A percentile compares a stretch with the other conserved stretches of the same genome.
phyloP scores from a whole-genome alignment of 1,140 invertebrate genomes.

The Dryas iulia region DNA sequence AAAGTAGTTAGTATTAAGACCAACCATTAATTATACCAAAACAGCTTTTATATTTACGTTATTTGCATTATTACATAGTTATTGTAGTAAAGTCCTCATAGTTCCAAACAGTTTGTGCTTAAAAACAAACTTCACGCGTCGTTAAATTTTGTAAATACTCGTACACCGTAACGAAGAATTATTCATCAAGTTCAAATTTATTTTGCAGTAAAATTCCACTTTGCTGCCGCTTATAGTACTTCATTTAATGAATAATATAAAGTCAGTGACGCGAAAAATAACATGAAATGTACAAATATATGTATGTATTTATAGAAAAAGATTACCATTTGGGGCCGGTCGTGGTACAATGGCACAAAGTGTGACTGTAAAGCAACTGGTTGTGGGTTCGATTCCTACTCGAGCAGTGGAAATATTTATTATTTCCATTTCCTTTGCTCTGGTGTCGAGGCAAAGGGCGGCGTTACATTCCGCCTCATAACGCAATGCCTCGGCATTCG shows the following conservation, averaged over 20 bases:
- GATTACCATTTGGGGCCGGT: too few species aligned
- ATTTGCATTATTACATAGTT: not conserved
- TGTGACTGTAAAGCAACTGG: too few species aligned
- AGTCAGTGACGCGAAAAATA: too few species aligned
- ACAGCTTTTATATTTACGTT: not conserved
- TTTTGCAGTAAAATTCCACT: not conserved
- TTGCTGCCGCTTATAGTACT: not conserved
- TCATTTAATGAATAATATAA: not conserved
- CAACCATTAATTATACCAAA: not conserved
- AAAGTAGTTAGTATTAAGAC: too few species aligned
- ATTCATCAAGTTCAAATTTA: not conserved
- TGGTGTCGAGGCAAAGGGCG: too few species aligned
- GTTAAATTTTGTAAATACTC: not conserved
- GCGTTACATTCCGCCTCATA: too few species aligned
- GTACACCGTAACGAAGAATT: not conserved
- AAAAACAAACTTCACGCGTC: not conserved
- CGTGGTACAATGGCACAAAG: not conserved
- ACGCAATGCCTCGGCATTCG: too few species aligned
- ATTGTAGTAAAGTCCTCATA: not conserved
- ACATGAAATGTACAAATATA: too few species aligned
- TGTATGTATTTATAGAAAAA: too few species aligned
- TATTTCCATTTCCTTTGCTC: too few species aligned
- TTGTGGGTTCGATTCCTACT: too few species aligned
- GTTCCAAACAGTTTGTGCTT: not conserved
- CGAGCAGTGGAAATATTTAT: not conserved